Evolutionary conservation across 2,888 invertebrate species (phyloP).

Genomic region (Eilema caniola): DNA sequence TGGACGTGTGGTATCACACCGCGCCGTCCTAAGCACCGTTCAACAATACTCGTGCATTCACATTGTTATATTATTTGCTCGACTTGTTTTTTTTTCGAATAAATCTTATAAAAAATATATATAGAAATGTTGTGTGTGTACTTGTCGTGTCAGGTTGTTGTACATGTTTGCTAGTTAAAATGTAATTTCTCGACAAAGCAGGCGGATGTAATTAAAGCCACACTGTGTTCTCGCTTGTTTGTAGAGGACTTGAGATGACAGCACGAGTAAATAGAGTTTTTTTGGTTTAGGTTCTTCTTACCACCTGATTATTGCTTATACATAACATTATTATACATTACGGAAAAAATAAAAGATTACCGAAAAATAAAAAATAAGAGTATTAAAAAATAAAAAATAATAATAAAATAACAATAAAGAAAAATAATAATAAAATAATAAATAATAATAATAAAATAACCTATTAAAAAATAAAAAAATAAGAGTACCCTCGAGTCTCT

Average conservation of each 20-base stretch:
- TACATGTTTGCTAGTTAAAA: slow-evolving; percentile 62
- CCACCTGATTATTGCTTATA: slow-evolving; percentile 37
- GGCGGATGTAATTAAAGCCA: slow-evolving; percentile 68
- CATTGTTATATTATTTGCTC: slow-evolving; percentile 56
- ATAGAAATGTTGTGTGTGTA: slow-evolving; percentile 46
- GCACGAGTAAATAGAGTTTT: slow-evolving; percentile 68
- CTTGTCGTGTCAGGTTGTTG: slow-evolving; percentile 31
- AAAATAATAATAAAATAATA: too few relatives aligned
- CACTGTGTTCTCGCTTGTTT: slow-evolving; percentile 65
- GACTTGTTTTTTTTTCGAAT: slow-evolving; percentile 54
- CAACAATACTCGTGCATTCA: slow-evolving; percentile 29
- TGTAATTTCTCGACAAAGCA: slow-evolving; percentile 57
- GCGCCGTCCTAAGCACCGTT: slow-evolving; percentile 19
- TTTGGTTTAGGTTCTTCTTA: slow-evolving; percentile 54
- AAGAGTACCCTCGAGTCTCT: too few relatives aligned
- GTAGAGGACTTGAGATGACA: slow-evolving; percentile 67
- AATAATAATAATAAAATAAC: too few relatives aligned
- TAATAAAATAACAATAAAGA: too few relatives aligned
- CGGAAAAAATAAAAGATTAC: too few relatives aligned
- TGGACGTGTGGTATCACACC: slow-evolving; percentile 1
- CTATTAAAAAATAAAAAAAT: too few relatives aligned
- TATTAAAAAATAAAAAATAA: too few relatives aligned
- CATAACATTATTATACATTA: background rate
- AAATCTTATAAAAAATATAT: slow-evolving; percentile 51
- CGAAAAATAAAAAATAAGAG: too few relatives aligned